Percentiles rank a stretch among this genome's conserved stretches.
Evolutionary conservation across 2,888 invertebrate genomes (phyloP).

Genomic region (Mayetiola destructor): DNA sequence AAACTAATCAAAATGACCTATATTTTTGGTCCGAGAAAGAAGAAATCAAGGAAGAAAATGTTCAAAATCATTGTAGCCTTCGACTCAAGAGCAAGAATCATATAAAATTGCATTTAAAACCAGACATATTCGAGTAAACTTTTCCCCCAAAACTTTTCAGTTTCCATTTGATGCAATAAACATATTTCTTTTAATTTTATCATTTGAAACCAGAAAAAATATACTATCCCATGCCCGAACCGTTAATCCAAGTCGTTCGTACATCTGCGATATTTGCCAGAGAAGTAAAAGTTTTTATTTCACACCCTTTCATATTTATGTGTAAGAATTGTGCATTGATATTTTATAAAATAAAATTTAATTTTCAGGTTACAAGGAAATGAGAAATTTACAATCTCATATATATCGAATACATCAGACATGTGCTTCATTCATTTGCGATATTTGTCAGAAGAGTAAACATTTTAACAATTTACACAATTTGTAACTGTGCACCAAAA

Average conservation of each 20-base stretch:
- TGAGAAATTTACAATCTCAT: no score
- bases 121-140: background rate
- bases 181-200: no score
- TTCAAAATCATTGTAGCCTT: background rate
- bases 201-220: background rate
- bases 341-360: no score
- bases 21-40: no score
- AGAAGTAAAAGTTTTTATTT: background rate
- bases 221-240: background rate
- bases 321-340: no score
- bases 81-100: background rate
- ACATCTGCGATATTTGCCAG: background rate
- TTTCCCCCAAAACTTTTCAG: no score
- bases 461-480: background rate
- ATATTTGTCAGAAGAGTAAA: background rate
- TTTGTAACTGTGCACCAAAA: background rate
- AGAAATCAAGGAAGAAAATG: no score
- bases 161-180: background rate
- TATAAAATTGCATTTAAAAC: background rate
- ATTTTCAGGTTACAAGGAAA: no score
- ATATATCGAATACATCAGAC: no score
- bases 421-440: background rate
- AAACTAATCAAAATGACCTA: no score
- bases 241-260: background rate
- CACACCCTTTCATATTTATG: no score